Conservation (phyloP, 2,888 invertebrate species). For the Lasioglossum marginatum region DNA sequence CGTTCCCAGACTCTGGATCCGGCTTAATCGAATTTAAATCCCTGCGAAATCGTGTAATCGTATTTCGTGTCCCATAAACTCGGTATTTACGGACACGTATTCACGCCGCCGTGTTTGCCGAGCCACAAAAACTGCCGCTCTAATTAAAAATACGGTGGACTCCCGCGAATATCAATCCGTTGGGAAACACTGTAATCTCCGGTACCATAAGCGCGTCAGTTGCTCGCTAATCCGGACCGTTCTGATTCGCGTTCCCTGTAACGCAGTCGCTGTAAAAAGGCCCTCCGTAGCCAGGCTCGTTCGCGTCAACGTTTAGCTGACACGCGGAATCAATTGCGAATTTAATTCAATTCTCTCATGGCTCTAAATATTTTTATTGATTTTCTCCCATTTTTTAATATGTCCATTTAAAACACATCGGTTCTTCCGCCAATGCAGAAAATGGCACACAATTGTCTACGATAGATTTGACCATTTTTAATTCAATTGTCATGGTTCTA, state of each 20-base stretch:
- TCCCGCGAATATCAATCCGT: not conserved
- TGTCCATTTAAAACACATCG: too few species aligned
- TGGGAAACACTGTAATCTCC: not conserved
- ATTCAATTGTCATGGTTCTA: not conserved
- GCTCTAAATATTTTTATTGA: not conserved
- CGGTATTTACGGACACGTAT: not conserved
- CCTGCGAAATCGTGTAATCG: conserved; percentile 2
- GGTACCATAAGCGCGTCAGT: not conserved
- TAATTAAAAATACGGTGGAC: not conserved
- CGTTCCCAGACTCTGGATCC: not conserved
- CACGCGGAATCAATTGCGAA: not conserved
- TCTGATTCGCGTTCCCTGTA: not conserved
- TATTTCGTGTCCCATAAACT: not conserved
- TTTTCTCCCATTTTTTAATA: too few species aligned
- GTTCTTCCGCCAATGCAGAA: too few species aligned
- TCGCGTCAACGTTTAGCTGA: not conserved
- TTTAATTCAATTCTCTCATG: not conserved
- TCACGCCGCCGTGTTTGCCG: not conserved
- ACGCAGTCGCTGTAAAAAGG: not conserved
- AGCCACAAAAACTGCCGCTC: not conserved
- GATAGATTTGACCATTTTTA: not conserved
- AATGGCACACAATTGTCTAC: too few species aligned
- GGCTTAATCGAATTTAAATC: conserved; percentile 12
- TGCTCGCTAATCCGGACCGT: not conserved
- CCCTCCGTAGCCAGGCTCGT: not conserved